Base-by-base conservation (phyloP, 2,888 invertebrate species). In the Drosophila mimetica region DNA sequence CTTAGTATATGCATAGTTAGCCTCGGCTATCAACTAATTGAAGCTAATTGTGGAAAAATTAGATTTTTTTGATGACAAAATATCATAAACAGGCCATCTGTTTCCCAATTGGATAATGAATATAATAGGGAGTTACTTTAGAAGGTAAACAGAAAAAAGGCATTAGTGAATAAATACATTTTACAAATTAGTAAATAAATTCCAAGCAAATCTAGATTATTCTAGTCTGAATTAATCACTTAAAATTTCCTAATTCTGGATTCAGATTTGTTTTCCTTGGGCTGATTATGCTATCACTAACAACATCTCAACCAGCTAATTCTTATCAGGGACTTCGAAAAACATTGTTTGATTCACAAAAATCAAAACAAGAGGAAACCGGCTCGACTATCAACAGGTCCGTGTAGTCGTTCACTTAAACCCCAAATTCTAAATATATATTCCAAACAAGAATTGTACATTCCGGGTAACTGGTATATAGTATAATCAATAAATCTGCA, bases 311-410 rank as follows among this genome's bases (percentile, higher is more conserved):
- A 13, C 14, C 11, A 16, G 36, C 36, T 44, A 51, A 37, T 18
- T 25, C 51, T 64, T 63, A 64, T 64, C 64, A 63, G 22, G 14
- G 18, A 8, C 4, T 16, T 8, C 30, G 30, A 11, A 16, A 11
- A 51, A 59, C 14, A 64, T 30, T n/a, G 25, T 50, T 63, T 42
- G 20, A 42, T 63, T 14, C 16, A 51, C 51, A 64, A 63, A 51
- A 51, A 44, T 18, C 14, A 51, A 64, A 64, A 44, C 22, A 36
- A 8, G 28, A 30, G 6, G 18, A 36, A 64, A 64, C 64, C 51
- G 44, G 64, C 64, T 51, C 42, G 25, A 20, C 41, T 28, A 28
- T 44, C 63, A 64, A 47, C 63, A 61, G 63, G 63, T 63, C 34
- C 41, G n/a, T 63, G 32, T 34, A 48, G 14, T 42, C 53, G 42